Conservation (phyloP, 2,888 invertebrate genomes). For the Parochlus steinenii region DNA sequence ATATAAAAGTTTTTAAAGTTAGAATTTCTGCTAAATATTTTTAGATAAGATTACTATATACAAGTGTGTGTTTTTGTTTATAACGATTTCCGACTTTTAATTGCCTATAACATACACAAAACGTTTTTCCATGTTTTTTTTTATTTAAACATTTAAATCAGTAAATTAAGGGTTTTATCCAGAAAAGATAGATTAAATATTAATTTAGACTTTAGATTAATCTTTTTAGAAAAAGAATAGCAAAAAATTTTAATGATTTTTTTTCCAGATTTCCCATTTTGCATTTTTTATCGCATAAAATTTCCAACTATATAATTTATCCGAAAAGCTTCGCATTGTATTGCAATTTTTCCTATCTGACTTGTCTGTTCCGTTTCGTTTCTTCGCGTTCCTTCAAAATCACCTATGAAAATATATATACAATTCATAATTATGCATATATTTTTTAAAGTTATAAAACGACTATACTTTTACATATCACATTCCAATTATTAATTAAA, state of each 20-base stretch:
- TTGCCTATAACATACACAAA: not conserved
- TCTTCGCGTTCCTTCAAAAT: conserved; percentile 1
- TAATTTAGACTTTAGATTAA: not conserved
- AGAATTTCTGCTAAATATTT: not conserved
- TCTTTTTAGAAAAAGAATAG: too few relatives aligned
- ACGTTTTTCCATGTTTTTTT: too few relatives aligned
- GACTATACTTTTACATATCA: conserved; percentile 30
- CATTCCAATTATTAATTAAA: conserved; percentile 25
- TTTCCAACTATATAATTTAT: conserved; percentile 1
- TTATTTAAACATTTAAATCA: too few relatives aligned
- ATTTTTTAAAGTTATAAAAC: conserved; percentile 16
- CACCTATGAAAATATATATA: not conserved
- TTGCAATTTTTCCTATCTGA: not conserved
- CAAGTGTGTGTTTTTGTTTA: not conserved
- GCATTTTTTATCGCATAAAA: not conserved
- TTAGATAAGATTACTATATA: not conserved
- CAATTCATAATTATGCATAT: not conserved
- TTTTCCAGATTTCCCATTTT: too few relatives aligned
- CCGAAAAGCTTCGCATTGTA: conserved; percentile 3
- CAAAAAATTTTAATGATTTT: too few relatives aligned
- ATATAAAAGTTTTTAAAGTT: too few relatives aligned
- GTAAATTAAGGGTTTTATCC: too few relatives aligned
- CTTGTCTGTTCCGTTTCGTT: not conserved
- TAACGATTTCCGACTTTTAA: not conserved
- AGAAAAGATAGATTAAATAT: not conserved